A percentile compares a stretch with the other conserved stretches of the same genome.
These are phyloP conservation scores for Automeris io DNA, from an alignment of 2,888 invertebrate species.

Conservation along the genomic window DNA sequence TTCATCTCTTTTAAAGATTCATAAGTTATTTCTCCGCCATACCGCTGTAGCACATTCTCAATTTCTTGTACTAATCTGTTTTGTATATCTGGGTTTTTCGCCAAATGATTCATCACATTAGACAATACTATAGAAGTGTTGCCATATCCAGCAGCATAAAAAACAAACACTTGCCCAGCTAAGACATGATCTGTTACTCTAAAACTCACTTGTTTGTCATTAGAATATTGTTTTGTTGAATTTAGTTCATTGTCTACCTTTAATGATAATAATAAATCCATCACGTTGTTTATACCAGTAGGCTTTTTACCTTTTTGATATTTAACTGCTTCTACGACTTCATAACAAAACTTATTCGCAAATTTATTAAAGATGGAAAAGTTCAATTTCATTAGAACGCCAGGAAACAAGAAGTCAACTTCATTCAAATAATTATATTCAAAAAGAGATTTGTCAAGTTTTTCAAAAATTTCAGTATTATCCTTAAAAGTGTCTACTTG, in stretches of 20 bases:
- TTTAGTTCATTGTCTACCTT: constrained; percentile 14
- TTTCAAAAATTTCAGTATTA: constrained; percentile 17
- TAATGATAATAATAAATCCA: constrained; percentile 25
- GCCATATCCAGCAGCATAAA: constrained; percentile 60
- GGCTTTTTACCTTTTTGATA: constrained; percentile 11
- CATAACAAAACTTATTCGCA: constrained; percentile 21
- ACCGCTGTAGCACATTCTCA: constrained; percentile 30
- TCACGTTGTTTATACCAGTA: constrained; percentile 16
- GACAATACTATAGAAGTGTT: constrained; percentile 49
- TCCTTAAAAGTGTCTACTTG: constrained; percentile 24
- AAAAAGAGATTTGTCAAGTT: constrained; percentile 20
- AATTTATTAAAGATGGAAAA: constrained; percentile 20
- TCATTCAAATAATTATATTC: constrained; percentile 22
- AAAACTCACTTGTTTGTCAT: constrained; percentile 15
- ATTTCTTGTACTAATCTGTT: constrained; percentile 40
- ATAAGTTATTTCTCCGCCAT: constrained; percentile 43
- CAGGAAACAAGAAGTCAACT: constrained; percentile 29
- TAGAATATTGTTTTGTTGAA: constrained; percentile 4
- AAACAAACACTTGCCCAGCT: constrained; percentile 52
- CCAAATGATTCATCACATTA: constrained; percentile 47
- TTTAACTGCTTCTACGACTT: constrained; percentile 20
- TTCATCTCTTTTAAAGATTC: constrained; percentile 49
- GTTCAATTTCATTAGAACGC: constrained; percentile 20
- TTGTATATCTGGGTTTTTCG: constrained; percentile 45
- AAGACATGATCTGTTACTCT: constrained; percentile 38